These are phyloP conservation scores for Goniozus legneri DNA, from an alignment of 1,140 invertebrate genomes.

Conservation along the genomic window DNA sequence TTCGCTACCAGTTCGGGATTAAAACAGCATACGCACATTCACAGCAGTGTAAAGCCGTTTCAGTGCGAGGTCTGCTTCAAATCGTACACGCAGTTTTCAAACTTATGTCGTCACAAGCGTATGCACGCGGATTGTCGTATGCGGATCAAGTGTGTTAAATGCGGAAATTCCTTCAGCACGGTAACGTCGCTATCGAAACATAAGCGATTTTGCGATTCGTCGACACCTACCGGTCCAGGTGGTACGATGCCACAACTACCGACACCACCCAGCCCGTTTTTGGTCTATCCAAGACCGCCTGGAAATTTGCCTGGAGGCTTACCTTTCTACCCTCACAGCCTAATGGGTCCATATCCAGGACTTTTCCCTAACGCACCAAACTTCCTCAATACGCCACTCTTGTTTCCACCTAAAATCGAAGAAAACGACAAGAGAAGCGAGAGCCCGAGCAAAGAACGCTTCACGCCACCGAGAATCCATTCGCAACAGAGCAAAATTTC, in stretches of 20 bases:
- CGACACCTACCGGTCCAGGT: constrained; percentile 49
- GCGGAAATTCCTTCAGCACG: constrained; percentile 86
- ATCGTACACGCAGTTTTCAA: constrained; percentile 99
- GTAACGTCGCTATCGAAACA: constrained; percentile 81
- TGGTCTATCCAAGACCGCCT: constrained; percentile 61
- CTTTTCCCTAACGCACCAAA: constrained; percentile 61
- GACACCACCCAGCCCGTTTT: constrained; percentile 62
- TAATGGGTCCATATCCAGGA: constrained; percentile 50
- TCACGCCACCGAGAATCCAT: constrained; percentile 48
- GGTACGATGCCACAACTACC: constrained; percentile 53
- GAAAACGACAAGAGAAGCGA: constrained; percentile 38
- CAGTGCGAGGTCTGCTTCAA: constrained; percentile 89
- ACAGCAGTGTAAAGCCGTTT: constrained; percentile 97
- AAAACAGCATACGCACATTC: constrained; percentile 99
- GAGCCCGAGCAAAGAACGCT: constrained; percentile 43
- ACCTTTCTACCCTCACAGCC: constrained; percentile 55
- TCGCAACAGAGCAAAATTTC: constrained; percentile 56
- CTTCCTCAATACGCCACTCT: constrained; percentile 59
- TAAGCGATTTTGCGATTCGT: constrained; percentile 79
- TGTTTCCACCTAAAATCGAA: constrained; percentile 54
- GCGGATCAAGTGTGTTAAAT: constrained; percentile 89
- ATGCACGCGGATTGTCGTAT: constrained; percentile 93
- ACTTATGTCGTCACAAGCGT: constrained; percentile 97
- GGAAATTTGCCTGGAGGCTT: constrained; percentile 33
- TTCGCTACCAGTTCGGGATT: constrained; percentile 96